Evolutionary conservation across 2,113 vertebrate genomes (phyloP).

Genomic region (Xiphophorus hellerii): DNA sequence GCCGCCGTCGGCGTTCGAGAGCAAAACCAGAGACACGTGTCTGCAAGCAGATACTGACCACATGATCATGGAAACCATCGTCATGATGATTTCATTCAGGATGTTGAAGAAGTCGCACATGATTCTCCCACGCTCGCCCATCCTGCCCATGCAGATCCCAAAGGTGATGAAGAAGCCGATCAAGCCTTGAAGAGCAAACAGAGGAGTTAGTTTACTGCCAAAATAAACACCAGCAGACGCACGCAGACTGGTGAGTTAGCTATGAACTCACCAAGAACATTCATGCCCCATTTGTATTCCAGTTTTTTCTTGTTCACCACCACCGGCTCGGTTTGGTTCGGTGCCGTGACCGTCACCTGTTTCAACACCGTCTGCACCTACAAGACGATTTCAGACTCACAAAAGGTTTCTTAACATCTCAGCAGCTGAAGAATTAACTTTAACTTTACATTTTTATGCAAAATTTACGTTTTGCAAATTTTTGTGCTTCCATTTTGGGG

Average conservation of each 20-base stretch:
- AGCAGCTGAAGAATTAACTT: neutral
- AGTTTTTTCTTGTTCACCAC: conserved; percentile 77
- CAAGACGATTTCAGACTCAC: conserved; percentile 1
- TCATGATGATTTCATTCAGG: conserved; percentile 89
- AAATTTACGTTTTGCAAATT: too few relatives aligned
- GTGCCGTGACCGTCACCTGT: conserved; percentile 52
- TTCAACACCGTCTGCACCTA: conserved; percentile 85
- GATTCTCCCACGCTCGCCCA: conserved; percentile 83
- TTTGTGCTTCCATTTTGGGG: too few relatives aligned
- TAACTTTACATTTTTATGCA: neutral
- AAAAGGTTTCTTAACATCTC: neutral
- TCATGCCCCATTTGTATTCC: conserved; percentile 87
- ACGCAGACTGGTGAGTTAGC: neutral
- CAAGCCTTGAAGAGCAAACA: conserved; percentile 73
- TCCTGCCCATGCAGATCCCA: conserved; percentile 84
- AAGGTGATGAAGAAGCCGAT: conserved; percentile 89
- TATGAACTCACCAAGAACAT: conserved; percentile 82
- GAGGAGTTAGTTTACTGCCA: neutral
- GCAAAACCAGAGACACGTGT: conserved; percentile 43
- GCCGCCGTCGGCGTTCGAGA: conserved; percentile 27
- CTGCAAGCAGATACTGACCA: conserved; percentile 75
- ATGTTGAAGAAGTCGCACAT: conserved; percentile 88
- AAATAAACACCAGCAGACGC: neutral
- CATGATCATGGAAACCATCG: conserved; percentile 87
- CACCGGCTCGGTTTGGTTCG: conserved; percentile 75